Evolutionary conservation across 2,797 vertebrate species (phyloP), one percentile per base, ranked within the genome.

Genomic region (Ibycter americanus): DNA sequence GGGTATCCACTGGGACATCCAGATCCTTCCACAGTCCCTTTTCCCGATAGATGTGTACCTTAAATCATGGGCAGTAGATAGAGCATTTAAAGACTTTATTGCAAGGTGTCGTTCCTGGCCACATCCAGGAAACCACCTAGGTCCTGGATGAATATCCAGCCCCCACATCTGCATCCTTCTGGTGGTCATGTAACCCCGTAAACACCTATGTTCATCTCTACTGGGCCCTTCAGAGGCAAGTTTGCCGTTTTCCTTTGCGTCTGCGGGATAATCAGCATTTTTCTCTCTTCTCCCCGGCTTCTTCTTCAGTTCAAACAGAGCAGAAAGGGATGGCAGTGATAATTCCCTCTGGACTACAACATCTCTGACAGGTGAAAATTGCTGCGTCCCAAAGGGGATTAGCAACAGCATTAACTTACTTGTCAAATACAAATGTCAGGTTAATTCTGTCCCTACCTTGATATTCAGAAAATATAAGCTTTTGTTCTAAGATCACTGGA

Each of bases 221-320:
- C 47, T 15, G 55, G 11, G 11, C 11, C 34, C 42, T 71, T 56
- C 21, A n/a, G 40, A 47, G 40, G 23, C 12, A 68, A 49, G 8
- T 3, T 38, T 32, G 20, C 12, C 10, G 4, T 52, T 85, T 81
- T 40, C 31, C n/a, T 65, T 63, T n/a, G 8, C 11, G 2, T 49
- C 62, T 71, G 12, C 47, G 27, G 47, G 25, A 34, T 38, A 72
- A 77, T 7, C 9, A 56, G 6, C 36, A 2, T 42, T 61, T 34
- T 62, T 40, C 23, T 65, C 13, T 29, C 25, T 10, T 9, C 19
- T 2, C 11, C 5, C 5, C 3, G 36, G 36, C 1, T 3, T 0
- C 7, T 31, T 21, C 36, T 62, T 58, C 62, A 8, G 8, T 44
- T 81, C 27, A 42, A 18, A 22, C 3, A 29, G 38, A 78, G 27